A percentile compares a stretch with the other conserved stretches of the same genome.
These are phyloP conservation scores for Amphiprion ocellaris DNA, from an alignment of 2,113 vertebrate species.

Conservation along the genomic window DNA sequence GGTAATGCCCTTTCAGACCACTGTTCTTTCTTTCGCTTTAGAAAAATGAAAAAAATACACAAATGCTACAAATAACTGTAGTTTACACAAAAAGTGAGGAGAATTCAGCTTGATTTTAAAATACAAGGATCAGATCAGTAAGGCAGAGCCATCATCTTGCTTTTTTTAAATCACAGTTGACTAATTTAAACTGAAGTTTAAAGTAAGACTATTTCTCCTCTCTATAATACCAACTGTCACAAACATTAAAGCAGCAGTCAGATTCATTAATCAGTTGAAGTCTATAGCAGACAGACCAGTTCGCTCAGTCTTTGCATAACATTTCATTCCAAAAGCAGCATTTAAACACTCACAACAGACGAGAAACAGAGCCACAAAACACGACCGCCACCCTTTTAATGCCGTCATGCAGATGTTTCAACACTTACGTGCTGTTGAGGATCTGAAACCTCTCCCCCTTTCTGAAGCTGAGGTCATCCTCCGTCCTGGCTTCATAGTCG, in stretches of 20 bases:
- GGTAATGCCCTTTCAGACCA: background rate
- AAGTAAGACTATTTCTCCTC: too few species aligned
- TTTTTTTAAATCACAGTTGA: too few species aligned
- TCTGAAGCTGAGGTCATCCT: conserved; percentile 99
- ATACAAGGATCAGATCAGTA: too few species aligned
- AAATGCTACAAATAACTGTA: background rate
- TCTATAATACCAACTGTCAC: too few species aligned
- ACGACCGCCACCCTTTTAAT: conserved; percentile 55
- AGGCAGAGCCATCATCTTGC: too few species aligned
- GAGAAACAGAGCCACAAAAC: conserved; percentile 59
- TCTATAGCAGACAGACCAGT: background rate
- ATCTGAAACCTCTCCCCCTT: conserved; percentile 99
- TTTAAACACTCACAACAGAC: conserved; percentile 15
- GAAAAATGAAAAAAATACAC: background rate
- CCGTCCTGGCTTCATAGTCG: conserved; percentile 97
- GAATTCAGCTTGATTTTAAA: background rate
- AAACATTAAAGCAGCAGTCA: too few species aligned
- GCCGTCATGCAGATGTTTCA: conserved; percentile 66
- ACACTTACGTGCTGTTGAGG: conserved; percentile 99
- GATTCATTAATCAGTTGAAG: background rate
- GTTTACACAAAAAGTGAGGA: background rate
- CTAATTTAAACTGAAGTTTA: too few species aligned
- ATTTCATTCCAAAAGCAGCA: conserved; percentile 12
- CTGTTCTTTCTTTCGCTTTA: too few species aligned
- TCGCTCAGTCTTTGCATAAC: background rate